phyloP scores from a whole-genome alignment of 2,113 vertebrate genomes.

The Platichthys stellatus region DNA sequence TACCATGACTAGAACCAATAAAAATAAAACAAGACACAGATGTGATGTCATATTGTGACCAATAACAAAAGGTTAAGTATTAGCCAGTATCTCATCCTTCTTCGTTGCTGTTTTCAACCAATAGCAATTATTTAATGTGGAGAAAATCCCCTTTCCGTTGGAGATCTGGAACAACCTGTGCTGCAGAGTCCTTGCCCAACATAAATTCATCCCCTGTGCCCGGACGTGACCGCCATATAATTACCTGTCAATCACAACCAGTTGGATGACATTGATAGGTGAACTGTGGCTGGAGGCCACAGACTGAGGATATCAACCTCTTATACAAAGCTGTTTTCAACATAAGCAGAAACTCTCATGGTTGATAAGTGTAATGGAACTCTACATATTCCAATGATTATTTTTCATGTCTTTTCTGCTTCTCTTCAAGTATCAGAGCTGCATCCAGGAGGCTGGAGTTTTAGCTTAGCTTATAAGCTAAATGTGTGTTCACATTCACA shows the following conservation, averaged over 20 bases:
- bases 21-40: constrained; percentile 20
- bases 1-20: neutral
- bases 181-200: constrained; percentile 43
- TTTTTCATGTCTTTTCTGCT: neutral
- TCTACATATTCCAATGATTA: neutral
- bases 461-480: too few relatives aligned
- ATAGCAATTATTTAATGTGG: constrained; percentile 60
- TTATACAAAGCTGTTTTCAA: constrained; percentile 16
- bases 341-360: neutral
- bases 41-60: constrained; percentile 17
- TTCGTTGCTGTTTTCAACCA: constrained; percentile 56
- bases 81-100: constrained; percentile 17
- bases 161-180: constrained; percentile 44
- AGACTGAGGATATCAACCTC: constrained; percentile 38
- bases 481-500: too few relatives aligned
- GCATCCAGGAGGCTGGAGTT: too few relatives aligned
- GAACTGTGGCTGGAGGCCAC: constrained; percentile 51
- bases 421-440: neutral
- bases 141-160: constrained; percentile 65
- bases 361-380: neutral
- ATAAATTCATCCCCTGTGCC: constrained; percentile 41
- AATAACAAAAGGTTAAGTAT: constrained; percentile 41
- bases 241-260: constrained; percentile 67
- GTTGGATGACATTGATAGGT: constrained; percentile 63
- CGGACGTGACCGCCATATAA: constrained; percentile 53